Percentiles rank a stretch among this genome's conserved stretches.
phyloP scores from a whole-genome alignment of 2,888 invertebrate genomes.

The Alloplasta piceator region DNA sequence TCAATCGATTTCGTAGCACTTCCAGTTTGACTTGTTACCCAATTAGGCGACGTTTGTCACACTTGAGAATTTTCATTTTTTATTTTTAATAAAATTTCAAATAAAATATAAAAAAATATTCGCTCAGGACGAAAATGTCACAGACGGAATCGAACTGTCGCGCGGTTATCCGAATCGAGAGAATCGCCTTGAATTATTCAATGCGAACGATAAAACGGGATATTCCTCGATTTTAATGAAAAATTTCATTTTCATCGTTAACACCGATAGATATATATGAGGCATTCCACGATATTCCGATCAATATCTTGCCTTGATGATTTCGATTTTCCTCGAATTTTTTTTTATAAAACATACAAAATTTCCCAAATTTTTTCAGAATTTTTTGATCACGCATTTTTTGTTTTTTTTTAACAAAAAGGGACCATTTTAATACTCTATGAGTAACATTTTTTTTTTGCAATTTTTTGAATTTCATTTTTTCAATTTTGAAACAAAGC shows the following conservation, averaged over 20 bases:
- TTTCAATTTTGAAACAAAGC: no score
- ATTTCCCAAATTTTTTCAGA: no score
- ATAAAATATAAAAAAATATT: neutral
- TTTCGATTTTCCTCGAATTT: neutral
- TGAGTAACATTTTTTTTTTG: no score
- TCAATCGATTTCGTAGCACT: slow-evolving; percentile 28
- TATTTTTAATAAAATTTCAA: no score
- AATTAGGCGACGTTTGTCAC: slow-evolving; percentile 12
- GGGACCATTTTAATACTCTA: no score
- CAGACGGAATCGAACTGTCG: neutral
- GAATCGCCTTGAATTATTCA: slow-evolving; percentile 4
- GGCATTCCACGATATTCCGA: neutral
- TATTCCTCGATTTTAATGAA: slow-evolving; percentile 23
- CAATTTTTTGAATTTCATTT: no score
- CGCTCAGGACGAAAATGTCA: neutral
- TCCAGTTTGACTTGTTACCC: slow-evolving; percentile 21
- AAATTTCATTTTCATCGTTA: slow-evolving; percentile 31
- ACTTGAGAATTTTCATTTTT: neutral
- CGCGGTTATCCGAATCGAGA: slow-evolving; percentile 7
- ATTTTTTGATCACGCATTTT: no score
- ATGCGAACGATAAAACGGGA: slow-evolving; percentile 29
- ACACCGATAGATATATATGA: neutral
- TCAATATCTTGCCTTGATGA: no score
- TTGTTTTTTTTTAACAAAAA: no score
- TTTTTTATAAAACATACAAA: no score